Evolutionary conservation across 2,113 vertebrate species (phyloP).

Genomic region (Damaliscus lunatus): DNA sequence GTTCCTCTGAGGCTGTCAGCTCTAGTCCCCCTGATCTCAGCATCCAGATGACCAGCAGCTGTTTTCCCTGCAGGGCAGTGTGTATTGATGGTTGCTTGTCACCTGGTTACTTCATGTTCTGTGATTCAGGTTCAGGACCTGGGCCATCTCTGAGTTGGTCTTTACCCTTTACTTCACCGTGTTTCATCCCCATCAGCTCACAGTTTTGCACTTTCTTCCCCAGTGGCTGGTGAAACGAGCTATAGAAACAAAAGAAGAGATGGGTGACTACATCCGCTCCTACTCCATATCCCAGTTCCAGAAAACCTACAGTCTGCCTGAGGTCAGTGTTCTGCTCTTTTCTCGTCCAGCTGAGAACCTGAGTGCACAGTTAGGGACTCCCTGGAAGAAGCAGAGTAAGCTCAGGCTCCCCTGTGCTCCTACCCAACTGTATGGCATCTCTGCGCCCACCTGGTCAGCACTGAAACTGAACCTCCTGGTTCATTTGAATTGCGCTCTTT

Average conservation of each 20-base stretch:
- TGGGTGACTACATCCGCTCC: constrained; percentile 95
- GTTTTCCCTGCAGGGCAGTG: not conserved
- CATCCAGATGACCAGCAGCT: not conserved
- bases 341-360: not conserved
- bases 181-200: not conserved
- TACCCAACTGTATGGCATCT: accelerated
- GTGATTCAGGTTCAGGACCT: not conserved
- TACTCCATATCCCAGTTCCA: constrained; percentile 97
- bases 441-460: not conserved
- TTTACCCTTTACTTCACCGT: not conserved
- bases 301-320: constrained; percentile 91
- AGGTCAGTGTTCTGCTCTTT: constrained; percentile 82
- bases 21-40: not conserved
- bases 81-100: not conserved
- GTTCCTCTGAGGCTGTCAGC: not conserved
- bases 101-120: not conserved
- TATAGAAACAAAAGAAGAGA: constrained; percentile 97
- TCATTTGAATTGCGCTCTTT: not conserved
- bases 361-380: not conserved
- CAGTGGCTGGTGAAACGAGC: constrained; percentile 98
- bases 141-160: not conserved
- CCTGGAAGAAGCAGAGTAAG: not conserved
- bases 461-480: not conserved
- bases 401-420: not conserved
- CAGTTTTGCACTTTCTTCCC: not conserved